Evolutionary conservation across 1,140 invertebrate genomes (phyloP), one percentile per base, ranked within the genome.

Genomic region (Lepidurus packardi): DNA sequence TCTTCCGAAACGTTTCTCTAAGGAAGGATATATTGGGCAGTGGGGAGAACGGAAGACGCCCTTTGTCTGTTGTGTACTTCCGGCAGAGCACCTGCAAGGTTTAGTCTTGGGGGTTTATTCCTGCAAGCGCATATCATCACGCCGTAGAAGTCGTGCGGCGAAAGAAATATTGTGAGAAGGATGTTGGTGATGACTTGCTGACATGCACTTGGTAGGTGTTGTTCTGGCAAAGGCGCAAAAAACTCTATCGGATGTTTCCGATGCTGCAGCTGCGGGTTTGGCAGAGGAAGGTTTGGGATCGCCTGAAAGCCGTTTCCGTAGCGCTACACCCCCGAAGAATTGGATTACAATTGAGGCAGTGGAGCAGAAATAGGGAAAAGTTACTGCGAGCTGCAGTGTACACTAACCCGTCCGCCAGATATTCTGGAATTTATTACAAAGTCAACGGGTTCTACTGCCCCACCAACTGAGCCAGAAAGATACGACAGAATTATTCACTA

Each of bases 381-480:
- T 16, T 65, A 65, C 13, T 0, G 8, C 53, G 53, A 65, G 53
- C 53, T 65, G 53, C 53, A 65, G 53, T 65, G n/a, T 65, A 65
- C 13, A 65, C 2, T 65, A 65, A 65, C 53, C 53, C 13, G 53
- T 65, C 53, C 53, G 21, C 13, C 53, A n/a, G 53, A 65, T 65
- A 65, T 65, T 65, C 53, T 8, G 53, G 16, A 16, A n/a, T 65
- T n/a, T 65, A 65, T 65, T 65, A 1, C 53, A n/a, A 65, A 65
- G 8, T 65, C 13, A 65, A 65, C 53, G 53, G 16, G 8, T 65
- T 65, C 4, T 13, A 13, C 21, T 21, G 16, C 4, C 53, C 53
- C 53, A 65, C 53, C 53, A 65, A 65, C 53, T 65, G 53, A 65
- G 53, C 53, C 21, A 65, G 53, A 65, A 65, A 65, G 53, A 65